Evolutionary conservation across 2,113 vertebrate species (phyloP).

Genomic region (Machaerirhynchus nigripectus): DNA sequence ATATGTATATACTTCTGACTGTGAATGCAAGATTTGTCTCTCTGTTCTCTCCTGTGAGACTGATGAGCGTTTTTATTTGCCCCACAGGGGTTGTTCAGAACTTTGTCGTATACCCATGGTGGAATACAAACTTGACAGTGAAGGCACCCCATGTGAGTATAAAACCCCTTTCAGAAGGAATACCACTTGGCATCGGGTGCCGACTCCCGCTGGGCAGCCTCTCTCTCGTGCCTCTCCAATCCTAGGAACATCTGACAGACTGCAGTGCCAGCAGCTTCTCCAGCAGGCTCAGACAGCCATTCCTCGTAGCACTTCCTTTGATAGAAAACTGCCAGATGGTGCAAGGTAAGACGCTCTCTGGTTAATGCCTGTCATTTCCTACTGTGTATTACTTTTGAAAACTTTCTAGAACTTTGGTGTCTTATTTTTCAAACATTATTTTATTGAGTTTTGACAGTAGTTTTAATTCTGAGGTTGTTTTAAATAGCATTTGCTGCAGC

Average conservation of each 20-base stretch:
- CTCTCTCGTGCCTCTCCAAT: conserved; percentile 86
- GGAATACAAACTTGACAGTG: conserved; percentile 96
- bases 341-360: conserved; percentile 77
- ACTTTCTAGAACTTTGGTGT: not conserved
- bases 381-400: not conserved
- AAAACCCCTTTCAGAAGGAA: conserved; percentile 97
- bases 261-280: conserved; percentile 88
- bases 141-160: conserved; percentile 95
- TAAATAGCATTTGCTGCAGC: not conserved
- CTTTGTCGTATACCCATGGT: conserved; percentile 97
- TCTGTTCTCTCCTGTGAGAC: not conserved
- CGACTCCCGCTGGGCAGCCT: conserved; percentile 81
- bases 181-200: conserved; percentile 95
- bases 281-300: conserved; percentile 88
- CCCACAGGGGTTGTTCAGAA: conserved; percentile 90
- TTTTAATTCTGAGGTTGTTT: not conserved
- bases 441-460: not conserved
- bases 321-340: conserved; percentile 90
- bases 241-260: conserved; percentile 84
- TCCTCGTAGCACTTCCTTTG: conserved; percentile 94
- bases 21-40: not conserved
- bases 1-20: not conserved
- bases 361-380: not conserved
- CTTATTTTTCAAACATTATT: not conserved
- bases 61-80: not conserved